Conservation (phyloP, 2,113 vertebrate genomes). For the Ictidomys tridecemlineatus region DNA sequence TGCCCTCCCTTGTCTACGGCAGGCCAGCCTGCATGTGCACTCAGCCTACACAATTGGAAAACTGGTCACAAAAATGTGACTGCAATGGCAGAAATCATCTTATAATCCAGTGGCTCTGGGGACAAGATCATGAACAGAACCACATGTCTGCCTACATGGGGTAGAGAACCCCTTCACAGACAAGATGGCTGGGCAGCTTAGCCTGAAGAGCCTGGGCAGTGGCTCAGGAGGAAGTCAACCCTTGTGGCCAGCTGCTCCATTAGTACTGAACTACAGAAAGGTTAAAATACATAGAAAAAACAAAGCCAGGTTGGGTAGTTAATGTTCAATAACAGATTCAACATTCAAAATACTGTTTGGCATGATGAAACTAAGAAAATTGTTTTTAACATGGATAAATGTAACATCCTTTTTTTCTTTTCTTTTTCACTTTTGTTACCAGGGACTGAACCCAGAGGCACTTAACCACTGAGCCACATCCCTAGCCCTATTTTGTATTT, state of each 20-base stretch:
- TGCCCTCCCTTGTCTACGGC: no score
- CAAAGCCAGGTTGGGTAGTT: background rate
- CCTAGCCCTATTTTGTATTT: no score
- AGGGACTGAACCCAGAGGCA: no score
- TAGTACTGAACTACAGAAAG: background rate
- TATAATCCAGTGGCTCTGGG: background rate
- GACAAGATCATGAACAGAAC: background rate
- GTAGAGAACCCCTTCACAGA: background rate
- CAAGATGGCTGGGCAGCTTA: background rate
- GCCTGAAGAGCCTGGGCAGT: background rate
- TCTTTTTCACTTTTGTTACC: no score
- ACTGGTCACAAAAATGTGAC: background rate
- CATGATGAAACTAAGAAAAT: background rate
- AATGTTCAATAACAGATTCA: background rate
- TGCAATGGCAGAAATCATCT: background rate
- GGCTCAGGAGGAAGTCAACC: background rate
- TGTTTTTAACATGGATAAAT: background rate
- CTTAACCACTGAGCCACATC: no score
- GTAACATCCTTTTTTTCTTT: background rate
- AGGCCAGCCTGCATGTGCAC: rapidly evolving
- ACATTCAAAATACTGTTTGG: background rate
- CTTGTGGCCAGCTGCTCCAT: background rate
- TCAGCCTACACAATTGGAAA: no score
- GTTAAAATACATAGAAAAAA: slow-evolving; percentile 26
- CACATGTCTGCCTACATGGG: rapidly evolving